Conservation (phyloP, 2,113 vertebrate genomes). For the Dromaius novaehollandiae region DNA sequence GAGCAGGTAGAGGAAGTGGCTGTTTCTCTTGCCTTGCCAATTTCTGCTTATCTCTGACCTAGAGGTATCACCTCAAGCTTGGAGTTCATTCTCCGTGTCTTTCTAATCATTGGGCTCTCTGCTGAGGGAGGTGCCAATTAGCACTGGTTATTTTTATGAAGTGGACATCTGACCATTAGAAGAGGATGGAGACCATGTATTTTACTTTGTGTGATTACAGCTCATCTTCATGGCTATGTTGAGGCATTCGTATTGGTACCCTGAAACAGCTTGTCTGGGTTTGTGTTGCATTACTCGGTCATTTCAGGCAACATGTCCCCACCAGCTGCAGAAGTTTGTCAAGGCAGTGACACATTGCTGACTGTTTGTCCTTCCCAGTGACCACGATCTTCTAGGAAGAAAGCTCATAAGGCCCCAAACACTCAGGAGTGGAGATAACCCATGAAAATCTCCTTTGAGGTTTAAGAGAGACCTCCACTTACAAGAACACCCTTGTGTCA, state of each 20-base stretch:
- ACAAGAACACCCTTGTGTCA: neutral
- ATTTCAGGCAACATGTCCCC: neutral
- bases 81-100: conserved; percentile 38
- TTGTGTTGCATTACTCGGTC: neutral
- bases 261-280: neutral
- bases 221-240: neutral
- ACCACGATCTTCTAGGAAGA: neutral
- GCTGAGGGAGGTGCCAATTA: conserved; percentile 56
- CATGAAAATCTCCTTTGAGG: neutral
- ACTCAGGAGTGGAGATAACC: neutral
- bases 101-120: conserved; percentile 57
- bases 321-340: neutral
- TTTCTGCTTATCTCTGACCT: conserved; percentile 53
- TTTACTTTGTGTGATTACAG: neutral
- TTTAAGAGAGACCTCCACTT: neutral
- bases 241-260: neutral
- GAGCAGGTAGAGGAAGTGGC: conserved; percentile 1
- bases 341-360: neutral
- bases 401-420: neutral
- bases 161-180: conserved; percentile 52
- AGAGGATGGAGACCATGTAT: neutral
- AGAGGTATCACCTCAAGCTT: conserved; percentile 41
- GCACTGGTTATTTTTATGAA: conserved; percentile 32
- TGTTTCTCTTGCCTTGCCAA: conserved; percentile 31
- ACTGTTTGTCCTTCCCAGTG: neutral